Evolutionary conservation across 2,888 invertebrate genomes (phyloP), one percentile per base, ranked within the genome.

Genomic region (Epirrita christyi): DNA sequence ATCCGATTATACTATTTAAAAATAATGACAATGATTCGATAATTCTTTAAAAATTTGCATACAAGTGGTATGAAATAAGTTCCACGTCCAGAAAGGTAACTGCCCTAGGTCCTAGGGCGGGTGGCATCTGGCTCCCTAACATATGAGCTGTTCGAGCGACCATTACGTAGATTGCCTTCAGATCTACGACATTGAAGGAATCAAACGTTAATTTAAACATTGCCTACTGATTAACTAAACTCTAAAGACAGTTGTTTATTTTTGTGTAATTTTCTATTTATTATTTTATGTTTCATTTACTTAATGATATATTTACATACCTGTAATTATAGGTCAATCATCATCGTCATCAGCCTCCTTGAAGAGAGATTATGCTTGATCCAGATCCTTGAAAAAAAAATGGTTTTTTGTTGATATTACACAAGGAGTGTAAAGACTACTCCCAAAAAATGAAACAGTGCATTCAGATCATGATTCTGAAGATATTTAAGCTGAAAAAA

Each of bases 131-230:
- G 58, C 48, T 34, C 50, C 52, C 59, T 66, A 63, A 61, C 63
- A 53, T 66, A 66, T 61, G 66, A 59, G 57, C 55, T 58, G 61
- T 63, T 63, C 63, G 63, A 64, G 62, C 56, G 54, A 15, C 66
- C 58, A 68, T 67, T 65, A 67, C 62, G 52, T 48, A 68, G 63
- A 70, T 70, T 68, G 68, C 51, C 58, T 48, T 43, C 29, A 36
- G 50, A 51, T 55, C 48, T 55, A 43, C 48, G 42, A 32, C 34
- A 10, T 29, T 28, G n/a, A 34, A 37, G 8, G 41, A 46, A 50
- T 55, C 50, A 53, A 50, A 55, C 38, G 46, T 14, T 38, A 36
- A 59, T 61, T 63, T 60, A 60, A 61, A 55, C 44, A 48, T 51
- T 50, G 51, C 53, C 45, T 53, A 52, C 56, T 56, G 51, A 46